These are phyloP conservation scores for Pogonocherus hispidulus DNA, from an alignment of 2,888 invertebrate species.

Conservation along the genomic window DNA sequence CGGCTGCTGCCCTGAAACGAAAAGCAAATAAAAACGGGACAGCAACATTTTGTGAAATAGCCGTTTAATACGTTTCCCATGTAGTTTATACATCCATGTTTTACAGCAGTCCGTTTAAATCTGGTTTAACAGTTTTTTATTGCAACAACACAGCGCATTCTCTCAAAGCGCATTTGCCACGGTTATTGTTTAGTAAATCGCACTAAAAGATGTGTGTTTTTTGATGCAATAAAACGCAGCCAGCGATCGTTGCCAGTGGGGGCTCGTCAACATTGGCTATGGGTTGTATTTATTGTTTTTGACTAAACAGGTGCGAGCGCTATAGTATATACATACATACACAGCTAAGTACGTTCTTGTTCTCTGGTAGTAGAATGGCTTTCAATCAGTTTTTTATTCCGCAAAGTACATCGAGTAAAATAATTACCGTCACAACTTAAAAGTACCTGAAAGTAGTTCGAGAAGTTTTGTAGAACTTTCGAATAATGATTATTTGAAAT, in stretches of 20 bases:
- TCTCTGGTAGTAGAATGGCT: no score
- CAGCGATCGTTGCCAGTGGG: neutral
- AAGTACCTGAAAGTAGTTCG: no score
- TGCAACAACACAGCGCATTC: conserved; percentile 2
- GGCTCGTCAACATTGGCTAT: neutral
- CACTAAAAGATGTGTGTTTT: conserved; percentile 1
- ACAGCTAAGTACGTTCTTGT: no score
- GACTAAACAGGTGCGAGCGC: no score
- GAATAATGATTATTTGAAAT: no score
- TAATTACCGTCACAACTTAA: no score
- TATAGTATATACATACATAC: no score
- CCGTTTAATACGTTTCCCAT: conserved; percentile 2
- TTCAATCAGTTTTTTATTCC: no score
- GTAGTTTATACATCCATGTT: conserved; percentile 5
- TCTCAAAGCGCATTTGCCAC: conserved; percentile 1
- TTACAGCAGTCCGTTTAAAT: neutral
- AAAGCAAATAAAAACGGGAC: neutral
- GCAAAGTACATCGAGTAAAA: no score
- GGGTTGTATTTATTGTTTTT: neutral
- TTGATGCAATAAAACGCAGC: neutral
- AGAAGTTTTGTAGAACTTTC: no score
- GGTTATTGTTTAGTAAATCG: conserved; percentile 3
- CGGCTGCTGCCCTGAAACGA: neutral
- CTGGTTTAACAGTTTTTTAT: conserved; percentile 1
- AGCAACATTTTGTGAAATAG: neutral